Percentiles rank a stretch among this genome's conserved stretches.
Conservation (phyloP, 2,888 invertebrate species). For the Adineta ricciae region DNA sequence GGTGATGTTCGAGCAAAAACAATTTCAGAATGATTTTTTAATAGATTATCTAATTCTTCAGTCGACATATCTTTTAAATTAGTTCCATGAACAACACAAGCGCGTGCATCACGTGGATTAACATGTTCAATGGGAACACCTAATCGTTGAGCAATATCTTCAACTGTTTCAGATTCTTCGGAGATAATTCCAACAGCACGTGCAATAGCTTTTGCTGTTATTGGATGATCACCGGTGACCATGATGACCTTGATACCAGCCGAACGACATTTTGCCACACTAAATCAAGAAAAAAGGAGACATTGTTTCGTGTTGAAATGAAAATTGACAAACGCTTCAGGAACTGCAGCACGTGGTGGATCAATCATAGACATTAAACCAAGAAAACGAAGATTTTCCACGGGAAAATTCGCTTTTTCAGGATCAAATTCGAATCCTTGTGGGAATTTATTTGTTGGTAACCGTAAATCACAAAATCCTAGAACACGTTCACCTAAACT, state of each 20-base stretch:
- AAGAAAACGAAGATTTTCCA: slow-evolving; percentile 68
- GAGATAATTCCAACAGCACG: slow-evolving; percentile 51
- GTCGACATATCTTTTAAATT: slow-evolving; percentile 45
- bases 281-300: background rate
- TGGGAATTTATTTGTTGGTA: slow-evolving; percentile 83
- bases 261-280: slow-evolving; percentile 85
- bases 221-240: slow-evolving; percentile 52
- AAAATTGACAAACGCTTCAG: slow-evolving; percentile 69
- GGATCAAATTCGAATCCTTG: slow-evolving; percentile 77
- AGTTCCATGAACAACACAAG: slow-evolving; percentile 64
- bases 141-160: slow-evolving; percentile 56
- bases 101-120: slow-evolving; percentile 63
- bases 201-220: slow-evolving; percentile 35
- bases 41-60: slow-evolving; percentile 49
- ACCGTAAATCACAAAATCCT: slow-evolving; percentile 80
- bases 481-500: slow-evolving; percentile 75
- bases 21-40: slow-evolving; percentile 50
- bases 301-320: background rate
- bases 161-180: slow-evolving; percentile 74
- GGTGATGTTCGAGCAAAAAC: slow-evolving; percentile 56
- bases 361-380: slow-evolving; percentile 98
- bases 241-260: slow-evolving; percentile 77
- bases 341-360: slow-evolving; percentile 89
- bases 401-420: slow-evolving; percentile 66
- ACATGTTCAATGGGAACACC: background rate